These are phyloP conservation scores for Corynorhinus townsendii DNA, from an alignment of 2,113 vertebrate species.

Conservation along the genomic window DNA sequence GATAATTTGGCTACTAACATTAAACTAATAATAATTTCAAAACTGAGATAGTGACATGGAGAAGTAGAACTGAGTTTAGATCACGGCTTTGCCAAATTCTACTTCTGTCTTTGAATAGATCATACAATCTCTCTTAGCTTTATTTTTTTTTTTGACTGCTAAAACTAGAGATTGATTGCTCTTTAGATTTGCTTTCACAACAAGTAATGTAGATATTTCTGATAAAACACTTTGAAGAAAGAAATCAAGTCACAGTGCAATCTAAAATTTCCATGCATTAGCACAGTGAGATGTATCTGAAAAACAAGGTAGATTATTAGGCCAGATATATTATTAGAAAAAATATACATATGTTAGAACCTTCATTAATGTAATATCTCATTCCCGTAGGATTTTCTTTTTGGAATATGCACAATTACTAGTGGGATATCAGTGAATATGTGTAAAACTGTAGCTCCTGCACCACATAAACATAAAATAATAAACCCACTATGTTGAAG, in stretches of 20 bases:
- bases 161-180: neutral
- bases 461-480: neutral
- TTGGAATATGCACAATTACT: neutral
- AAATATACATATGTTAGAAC: neutral
- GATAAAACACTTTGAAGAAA: conserved; percentile 23
- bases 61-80: neutral
- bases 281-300: neutral
- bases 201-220: neutral
- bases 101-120: neutral
- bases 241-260: conserved; percentile 3
- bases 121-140: neutral
- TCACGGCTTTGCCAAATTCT: neutral
- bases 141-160: neutral
- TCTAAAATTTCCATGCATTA: neutral
- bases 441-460: neutral
- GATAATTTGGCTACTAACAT: neutral
- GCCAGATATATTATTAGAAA: neutral
- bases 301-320: neutral
- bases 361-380: neutral
- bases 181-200: neutral
- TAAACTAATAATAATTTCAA: neutral
- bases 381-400: neutral
- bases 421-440: neutral
- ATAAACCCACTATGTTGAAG: conserved; percentile 20
- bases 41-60: neutral